Conservation (phyloP, 2,888 invertebrate genomes). For the Apamea epomidion region DNA sequence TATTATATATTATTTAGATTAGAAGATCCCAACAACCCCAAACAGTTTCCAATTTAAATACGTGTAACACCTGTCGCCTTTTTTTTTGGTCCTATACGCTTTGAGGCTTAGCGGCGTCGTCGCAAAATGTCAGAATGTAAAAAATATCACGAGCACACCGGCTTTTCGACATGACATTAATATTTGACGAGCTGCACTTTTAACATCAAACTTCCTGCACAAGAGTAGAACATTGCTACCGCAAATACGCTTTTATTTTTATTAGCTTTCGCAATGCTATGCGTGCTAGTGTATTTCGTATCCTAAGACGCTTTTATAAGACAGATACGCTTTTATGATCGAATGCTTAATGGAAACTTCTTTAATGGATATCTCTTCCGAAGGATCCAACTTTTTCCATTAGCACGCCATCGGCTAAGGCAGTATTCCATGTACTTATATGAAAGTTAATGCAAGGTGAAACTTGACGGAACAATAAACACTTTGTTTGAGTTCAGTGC, state of each 20-base stretch:
- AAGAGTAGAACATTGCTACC: constrained; percentile 33
- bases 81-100: constrained; percentile 35
- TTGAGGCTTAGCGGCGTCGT: constrained; percentile 40
- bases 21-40: constrained; percentile 26
- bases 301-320: constrained; percentile 66
- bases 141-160: constrained; percentile 31
- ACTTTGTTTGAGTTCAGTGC: constrained; percentile 24
- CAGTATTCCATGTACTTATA: constrained; percentile 27
- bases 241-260: constrained; percentile 49
- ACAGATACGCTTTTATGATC: constrained; percentile 71
- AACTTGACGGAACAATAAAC: constrained; percentile 43
- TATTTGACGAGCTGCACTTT: constrained; percentile 52
- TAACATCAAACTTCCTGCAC: constrained; percentile 44
- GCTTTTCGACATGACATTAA: constrained; percentile 46
- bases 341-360: constrained; percentile 65
- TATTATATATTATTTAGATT: constrained; percentile 9
- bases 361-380: constrained; percentile 61
- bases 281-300: constrained; percentile 21
- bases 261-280: constrained; percentile 31
- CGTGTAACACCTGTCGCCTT: constrained; percentile 27
- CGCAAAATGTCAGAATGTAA: constrained; percentile 28
- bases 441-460: constrained; percentile 30
- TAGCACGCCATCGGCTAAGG: constrained; percentile 49
- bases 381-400: constrained; percentile 62
- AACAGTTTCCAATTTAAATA: constrained; percentile 48